Percentiles rank a stretch among this genome's conserved stretches.
phyloP scores from a whole-genome alignment of 2,113 vertebrate species.

The Scortum barcoo region DNA sequence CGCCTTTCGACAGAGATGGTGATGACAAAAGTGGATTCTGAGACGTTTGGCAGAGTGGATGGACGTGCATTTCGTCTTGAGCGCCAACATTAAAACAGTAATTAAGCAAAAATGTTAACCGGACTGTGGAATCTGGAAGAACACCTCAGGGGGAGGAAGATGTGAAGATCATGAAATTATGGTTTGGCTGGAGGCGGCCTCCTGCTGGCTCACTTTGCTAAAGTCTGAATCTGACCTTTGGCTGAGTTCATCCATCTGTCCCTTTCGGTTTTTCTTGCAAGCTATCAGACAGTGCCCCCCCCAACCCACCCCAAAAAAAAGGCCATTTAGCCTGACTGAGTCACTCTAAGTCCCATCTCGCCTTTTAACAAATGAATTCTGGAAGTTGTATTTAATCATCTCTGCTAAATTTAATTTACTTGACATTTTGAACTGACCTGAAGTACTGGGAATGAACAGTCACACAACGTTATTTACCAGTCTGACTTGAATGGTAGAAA shows the following conservation, averaged over 20 bases:
- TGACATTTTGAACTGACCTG: slow-evolving; percentile 52
- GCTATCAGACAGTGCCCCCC: not conserved
- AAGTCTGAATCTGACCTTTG: slow-evolving; percentile 26
- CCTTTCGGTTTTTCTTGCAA: not conserved
- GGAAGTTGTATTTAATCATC: slow-evolving; percentile 29
- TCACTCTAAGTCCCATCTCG: slow-evolving; percentile 11
- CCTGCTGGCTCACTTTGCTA: not conserved
- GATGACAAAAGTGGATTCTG: slow-evolving; percentile 26
- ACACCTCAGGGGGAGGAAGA: slow-evolving; percentile 15
- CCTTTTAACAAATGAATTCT: slow-evolving; percentile 47
- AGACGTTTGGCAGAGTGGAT: slow-evolving; percentile 42
- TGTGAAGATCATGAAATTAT: slow-evolving; percentile 42
- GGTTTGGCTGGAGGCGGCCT: slow-evolving; percentile 44
- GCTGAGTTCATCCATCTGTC: not conserved
- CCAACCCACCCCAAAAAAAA: too few relatives aligned
- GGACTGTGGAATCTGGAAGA: slow-evolving; percentile 14
- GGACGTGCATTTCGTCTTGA: slow-evolving; percentile 1
- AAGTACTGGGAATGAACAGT: slow-evolving; percentile 24
- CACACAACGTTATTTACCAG: slow-evolving; percentile 1
- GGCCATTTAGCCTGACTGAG: not conserved
- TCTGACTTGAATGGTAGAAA: slow-evolving; percentile 25
- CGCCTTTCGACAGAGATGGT: slow-evolving; percentile 28
- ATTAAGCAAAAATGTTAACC: slow-evolving; percentile 52
- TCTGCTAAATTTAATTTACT: slow-evolving; percentile 32
- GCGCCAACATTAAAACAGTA: slow-evolving; percentile 46